phyloP scores from a whole-genome alignment of 2,888 invertebrate genomes.

The Apodemia zela region DNA sequence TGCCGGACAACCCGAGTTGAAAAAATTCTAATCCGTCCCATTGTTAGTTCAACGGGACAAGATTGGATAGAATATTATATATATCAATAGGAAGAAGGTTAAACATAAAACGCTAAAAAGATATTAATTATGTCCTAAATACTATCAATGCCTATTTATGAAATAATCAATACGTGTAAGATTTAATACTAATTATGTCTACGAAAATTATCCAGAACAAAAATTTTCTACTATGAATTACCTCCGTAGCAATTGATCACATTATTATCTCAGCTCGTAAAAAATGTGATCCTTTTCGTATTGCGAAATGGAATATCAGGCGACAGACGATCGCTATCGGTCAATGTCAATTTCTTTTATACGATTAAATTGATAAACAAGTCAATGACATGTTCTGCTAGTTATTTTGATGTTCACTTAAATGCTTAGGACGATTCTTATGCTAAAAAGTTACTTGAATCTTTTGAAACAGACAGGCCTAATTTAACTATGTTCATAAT shows the following conservation, averaged over 20 bases:
- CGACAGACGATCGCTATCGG: slow-evolving; percentile 11
- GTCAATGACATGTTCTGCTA: neutral
- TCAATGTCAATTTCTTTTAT: slow-evolving; percentile 16
- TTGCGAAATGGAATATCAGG: slow-evolving; percentile 1
- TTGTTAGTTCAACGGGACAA: too few relatives aligned
- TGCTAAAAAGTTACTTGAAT: neutral
- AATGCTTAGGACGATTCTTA: neutral
- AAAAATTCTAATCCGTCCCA: too few relatives aligned
- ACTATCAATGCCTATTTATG: too few relatives aligned
- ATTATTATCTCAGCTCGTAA: neutral
- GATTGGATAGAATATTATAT: too few relatives aligned
- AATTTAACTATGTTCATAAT: too few relatives aligned
- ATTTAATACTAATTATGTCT: too few relatives aligned
- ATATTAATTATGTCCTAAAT: too few relatives aligned
- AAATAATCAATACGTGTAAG: too few relatives aligned
- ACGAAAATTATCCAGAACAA: neutral
- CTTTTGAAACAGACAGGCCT: neutral
- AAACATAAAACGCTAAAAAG: too few relatives aligned
- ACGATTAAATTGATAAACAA: slow-evolving; percentile 6
- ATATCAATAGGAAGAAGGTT: too few relatives aligned
- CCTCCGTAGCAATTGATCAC: neutral
- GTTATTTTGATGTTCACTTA: neutral
- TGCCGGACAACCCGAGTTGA: too few relatives aligned
- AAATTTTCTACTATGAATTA: neutral
- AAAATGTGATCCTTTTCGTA: neutral